A percentile compares a stretch with the other conserved stretches of the same genome.
These are phyloP conservation scores for Aplysia californica DNA, from an alignment of 1,140 invertebrate species.

Conservation along the genomic window DNA sequence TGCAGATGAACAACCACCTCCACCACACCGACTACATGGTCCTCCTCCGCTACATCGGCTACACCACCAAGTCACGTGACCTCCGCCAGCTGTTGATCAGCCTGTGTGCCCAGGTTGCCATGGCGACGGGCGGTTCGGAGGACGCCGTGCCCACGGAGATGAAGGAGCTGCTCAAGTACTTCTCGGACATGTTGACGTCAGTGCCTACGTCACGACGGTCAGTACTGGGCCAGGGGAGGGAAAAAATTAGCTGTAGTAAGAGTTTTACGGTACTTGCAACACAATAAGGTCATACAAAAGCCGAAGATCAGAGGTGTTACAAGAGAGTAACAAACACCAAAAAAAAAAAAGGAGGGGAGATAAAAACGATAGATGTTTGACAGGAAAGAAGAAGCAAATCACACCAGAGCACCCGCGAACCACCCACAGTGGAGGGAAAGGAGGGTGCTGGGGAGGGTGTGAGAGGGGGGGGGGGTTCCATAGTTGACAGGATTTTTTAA, in stretches of 20 bases:
- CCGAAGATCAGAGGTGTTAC: no score
- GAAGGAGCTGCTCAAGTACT: conserved; percentile 50
- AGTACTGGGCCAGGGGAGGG: no score
- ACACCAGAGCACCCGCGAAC: no score
- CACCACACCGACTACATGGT: conserved; percentile 42
- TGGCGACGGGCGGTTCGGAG: conserved; percentile 33
- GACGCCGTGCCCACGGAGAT: conserved; percentile 46
- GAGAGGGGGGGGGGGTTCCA: no score
- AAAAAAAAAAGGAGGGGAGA: neutral
- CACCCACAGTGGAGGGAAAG: no score
- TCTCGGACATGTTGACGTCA: conserved; percentile 44
- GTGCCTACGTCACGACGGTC: conserved; percentile 41
- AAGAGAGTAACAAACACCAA: no score
- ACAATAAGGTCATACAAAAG: no score
- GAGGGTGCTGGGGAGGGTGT: no score
- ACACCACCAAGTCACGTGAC: conserved; percentile 64
- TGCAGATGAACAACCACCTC: conserved; percentile 74
- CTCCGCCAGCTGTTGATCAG: conserved; percentile 92
- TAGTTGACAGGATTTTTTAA: no score
- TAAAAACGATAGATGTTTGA: neutral
- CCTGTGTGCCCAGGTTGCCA: conserved; percentile 79
- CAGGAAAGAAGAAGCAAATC: no score
- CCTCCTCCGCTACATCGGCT: conserved; percentile 54
- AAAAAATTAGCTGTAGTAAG: no score
- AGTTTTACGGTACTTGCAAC: no score